Base-by-base conservation (phyloP, 1,140 invertebrate species). In the Tenebrio molitor region DNA sequence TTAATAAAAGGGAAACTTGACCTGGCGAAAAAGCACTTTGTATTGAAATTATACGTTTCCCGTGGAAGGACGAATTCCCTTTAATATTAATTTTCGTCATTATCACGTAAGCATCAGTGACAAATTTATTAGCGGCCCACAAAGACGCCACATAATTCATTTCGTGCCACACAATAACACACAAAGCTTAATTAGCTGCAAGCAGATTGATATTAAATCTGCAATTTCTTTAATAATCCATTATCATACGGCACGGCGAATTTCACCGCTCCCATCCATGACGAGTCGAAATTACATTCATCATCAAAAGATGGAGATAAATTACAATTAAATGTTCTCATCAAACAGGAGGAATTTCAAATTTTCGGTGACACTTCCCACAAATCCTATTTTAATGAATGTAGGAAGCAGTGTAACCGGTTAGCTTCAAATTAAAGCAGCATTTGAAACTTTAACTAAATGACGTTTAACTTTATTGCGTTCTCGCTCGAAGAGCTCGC, bases 371-470 rank as follows among this genome's bases (percentile, higher is more conserved):
- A 62, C 53, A 62, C 53, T 62, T 62, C 21, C 53, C 53, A 17
- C 53, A 62, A 62, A 62, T 62, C 53, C 53, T 25, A 62, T 62
- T 62, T 62, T 62, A 62, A 62, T 62, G 53, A 62, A 62, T 62
- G 53, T 62, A 62, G 53, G 19, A 62, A 19, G 53, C 53, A 10
- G 12, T 62, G 29, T 62, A 62, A 62, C 53, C 25, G 53, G 53
- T 62, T 62, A 62, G 21, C 29, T 29, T 33, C 53, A 62, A 62
- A 62, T 62, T 62, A 62, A 62, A 62, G 53, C 29, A 23, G 53
- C 25, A 62, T 62, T 62, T 23, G 53, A 62, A 62, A 62, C 53
- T 62, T 62, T 21, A 53, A 62, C 16, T 29, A 62, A 62, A 62
- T 62, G 53, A 62, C 53, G 53, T 62, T 62, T 23, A 62, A 62